Conservation (phyloP, 1,140 invertebrate genomes). For the Centruroides sculpturatus region DNA sequence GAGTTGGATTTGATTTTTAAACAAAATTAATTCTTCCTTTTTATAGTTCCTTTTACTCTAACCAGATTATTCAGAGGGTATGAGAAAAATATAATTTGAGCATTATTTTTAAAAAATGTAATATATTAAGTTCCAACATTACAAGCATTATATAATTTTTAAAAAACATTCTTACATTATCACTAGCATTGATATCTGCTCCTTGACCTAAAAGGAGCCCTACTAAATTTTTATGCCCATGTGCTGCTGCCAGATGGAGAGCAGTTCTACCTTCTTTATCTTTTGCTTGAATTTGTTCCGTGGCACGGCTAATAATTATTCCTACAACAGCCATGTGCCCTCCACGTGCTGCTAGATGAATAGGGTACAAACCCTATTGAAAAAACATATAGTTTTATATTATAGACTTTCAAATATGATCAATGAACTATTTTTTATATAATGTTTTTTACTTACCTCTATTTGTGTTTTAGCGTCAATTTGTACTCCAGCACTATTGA, state of each 20-base stretch:
- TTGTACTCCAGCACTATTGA: conserved; percentile 93
- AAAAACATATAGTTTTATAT: too few relatives aligned
- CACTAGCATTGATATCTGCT: conserved; percentile 92
- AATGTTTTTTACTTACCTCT: conserved; percentile 3
- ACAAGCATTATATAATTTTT: too few relatives aligned
- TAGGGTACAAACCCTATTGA: conserved; percentile 34
- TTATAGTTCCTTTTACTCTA: too few relatives aligned
- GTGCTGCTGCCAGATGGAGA: conserved; percentile 85
- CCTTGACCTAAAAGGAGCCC: conserved; percentile 92
- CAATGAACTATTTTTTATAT: too few relatives aligned
- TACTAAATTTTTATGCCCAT: conserved; percentile 95
- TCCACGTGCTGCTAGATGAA: conserved; percentile 89
- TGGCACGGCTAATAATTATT: conserved; percentile 80
- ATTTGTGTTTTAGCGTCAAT: conserved; percentile 70
- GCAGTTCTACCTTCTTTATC: conserved; percentile 93
- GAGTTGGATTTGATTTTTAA: too few relatives aligned
- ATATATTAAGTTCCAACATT: not conserved
- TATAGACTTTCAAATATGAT: too few relatives aligned
- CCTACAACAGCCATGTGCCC: conserved; percentile 92
- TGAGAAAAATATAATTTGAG: not conserved
- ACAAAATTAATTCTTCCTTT: too few relatives aligned
- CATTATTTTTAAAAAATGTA: not conserved
- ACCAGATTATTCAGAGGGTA: too few relatives aligned
- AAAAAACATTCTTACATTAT: conserved; percentile 45
- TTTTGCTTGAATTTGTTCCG: conserved; percentile 76